Evolutionary conservation across 2,113 vertebrate species (phyloP), one percentile per base, ranked within the genome.

Genomic region (Machaerirhynchus nigripectus): DNA sequence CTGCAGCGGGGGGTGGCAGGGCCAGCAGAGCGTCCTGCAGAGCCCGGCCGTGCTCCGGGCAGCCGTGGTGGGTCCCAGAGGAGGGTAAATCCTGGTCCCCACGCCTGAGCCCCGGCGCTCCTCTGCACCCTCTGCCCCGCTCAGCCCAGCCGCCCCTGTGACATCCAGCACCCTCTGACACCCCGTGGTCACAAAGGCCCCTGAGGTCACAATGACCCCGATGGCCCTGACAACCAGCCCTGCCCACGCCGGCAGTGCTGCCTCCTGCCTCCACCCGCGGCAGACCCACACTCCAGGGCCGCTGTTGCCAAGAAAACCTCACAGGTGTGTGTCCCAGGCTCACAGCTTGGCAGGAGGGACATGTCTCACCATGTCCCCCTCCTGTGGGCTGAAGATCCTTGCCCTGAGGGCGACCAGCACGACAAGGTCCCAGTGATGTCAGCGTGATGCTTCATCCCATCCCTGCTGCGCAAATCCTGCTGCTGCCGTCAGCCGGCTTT

Each of bases 211-310:
- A 93, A 31, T 84, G 94, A 3, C 26, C 85, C 59, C 3, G 2
- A 15, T 3, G 5, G 31, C 60, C 28, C 52, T 5, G 40, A 1
- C 5, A 1, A 4, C 60, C 12, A 4, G 76, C 18, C 19, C 64
- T 89, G 84, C 55, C 78, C 56, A 9, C 4, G 2, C 10, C 0
- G 0, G 24, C 46, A 6, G 33, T 0, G 7, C 53, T 26, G 49
- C 19, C 56, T 53, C 50, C 86, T 28, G 49, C 60, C 64, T 8
- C n/a, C 42, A 7, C 6, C 20, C 9, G 39, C 1, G 10, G 1
- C 7, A 1, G 42, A 2, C 17, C 39, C 8, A 0, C 17, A 0
- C 2, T 2, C 17, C 2, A 1, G 35, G 33, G 28, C 12, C 31
- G 49, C 73, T 4, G 1, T 2, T 0, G 3, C 26, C 15, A 4